Percentiles rank a stretch among this genome's conserved stretches.
phyloP scores from a whole-genome alignment of 2,113 vertebrate genomes.

The Condylura cristata region DNA sequence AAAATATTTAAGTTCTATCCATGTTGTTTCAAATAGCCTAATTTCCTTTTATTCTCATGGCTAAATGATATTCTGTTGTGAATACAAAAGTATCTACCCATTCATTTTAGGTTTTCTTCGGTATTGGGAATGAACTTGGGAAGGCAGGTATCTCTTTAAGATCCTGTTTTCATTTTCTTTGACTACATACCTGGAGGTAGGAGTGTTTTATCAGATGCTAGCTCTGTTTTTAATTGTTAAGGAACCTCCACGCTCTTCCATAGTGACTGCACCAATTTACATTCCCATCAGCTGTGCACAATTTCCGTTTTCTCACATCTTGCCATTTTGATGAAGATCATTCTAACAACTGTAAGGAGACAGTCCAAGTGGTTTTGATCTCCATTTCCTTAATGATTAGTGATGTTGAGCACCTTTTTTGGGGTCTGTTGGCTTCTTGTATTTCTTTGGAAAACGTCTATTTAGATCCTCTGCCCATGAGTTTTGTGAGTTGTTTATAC shows the following conservation, averaged over 20 bases:
- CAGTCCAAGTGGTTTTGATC: not conserved
- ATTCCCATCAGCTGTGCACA: not conserved
- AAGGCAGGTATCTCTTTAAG: not conserved
- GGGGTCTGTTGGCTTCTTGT: not conserved
- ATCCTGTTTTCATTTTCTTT: not conserved
- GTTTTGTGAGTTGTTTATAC: not conserved
- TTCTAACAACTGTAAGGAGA: not conserved
- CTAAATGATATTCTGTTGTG: not conserved
- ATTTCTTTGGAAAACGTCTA: not conserved
- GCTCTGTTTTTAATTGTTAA: not conserved
- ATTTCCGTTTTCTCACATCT: not conserved
- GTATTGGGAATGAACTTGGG: not conserved
- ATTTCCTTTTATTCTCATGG: not conserved
- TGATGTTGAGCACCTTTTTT: not conserved
- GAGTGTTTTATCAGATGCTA: not conserved
- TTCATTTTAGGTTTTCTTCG: not conserved
- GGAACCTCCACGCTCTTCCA: not conserved
- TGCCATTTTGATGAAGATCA: not conserved
- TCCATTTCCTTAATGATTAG: not conserved
- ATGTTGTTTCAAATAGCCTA: not conserved
- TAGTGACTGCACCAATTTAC: not conserved
- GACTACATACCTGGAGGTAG: not conserved
- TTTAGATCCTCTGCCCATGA: not conserved
- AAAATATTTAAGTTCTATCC: not conserved
- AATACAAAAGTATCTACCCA: not conserved